phyloP scores from a whole-genome alignment of 2,113 vertebrate genomes.

The Dolichallabes microphthalmus region DNA sequence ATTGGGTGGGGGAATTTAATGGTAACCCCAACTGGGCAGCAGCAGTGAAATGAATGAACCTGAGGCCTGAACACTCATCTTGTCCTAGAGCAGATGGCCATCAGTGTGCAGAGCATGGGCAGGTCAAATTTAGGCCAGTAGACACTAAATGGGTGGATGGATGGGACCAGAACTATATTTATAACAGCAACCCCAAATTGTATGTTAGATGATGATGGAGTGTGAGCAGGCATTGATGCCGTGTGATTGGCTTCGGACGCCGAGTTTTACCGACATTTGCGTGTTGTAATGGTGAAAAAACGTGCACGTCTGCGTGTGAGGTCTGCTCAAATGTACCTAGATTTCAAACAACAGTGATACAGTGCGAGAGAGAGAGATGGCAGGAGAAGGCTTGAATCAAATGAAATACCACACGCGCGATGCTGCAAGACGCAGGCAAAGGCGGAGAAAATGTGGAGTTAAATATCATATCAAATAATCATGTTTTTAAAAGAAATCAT shows the following conservation, averaged over 20 bases:
- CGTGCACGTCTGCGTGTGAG: background rate
- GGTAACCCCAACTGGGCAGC: background rate
- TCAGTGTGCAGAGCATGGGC: slow-evolving; percentile 11
- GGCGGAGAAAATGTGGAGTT: slow-evolving; percentile 51
- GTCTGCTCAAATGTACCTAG: slow-evolving; percentile 27
- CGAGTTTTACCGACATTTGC: background rate
- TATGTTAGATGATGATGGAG: slow-evolving; percentile 28
- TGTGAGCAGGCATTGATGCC: slow-evolving; percentile 3
- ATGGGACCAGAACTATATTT: slow-evolving; percentile 28
- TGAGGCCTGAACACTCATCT: slow-evolving; percentile 5
- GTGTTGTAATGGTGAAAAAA: slow-evolving; percentile 18
- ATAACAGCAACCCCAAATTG: slow-evolving; percentile 20
- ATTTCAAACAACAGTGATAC: slow-evolving; percentile 27
- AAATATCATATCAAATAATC: slow-evolving; percentile 65
- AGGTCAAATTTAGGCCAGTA: slow-evolving; percentile 10
- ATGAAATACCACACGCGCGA: slow-evolving; percentile 40
- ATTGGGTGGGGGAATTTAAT: background rate
- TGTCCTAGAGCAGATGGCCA: slow-evolving; percentile 1
- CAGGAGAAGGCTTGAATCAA: slow-evolving; percentile 45
- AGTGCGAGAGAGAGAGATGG: slow-evolving; percentile 24
- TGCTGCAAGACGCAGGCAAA: slow-evolving; percentile 51
- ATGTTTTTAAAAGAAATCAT: slow-evolving; percentile 66
- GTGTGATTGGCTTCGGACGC: slow-evolving; percentile 24
- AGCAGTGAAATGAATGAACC: background rate
- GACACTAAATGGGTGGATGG: slow-evolving; percentile 1